phyloP scores from a whole-genome alignment of 2,888 invertebrate genomes.

The Pherbina coryleti region DNA sequence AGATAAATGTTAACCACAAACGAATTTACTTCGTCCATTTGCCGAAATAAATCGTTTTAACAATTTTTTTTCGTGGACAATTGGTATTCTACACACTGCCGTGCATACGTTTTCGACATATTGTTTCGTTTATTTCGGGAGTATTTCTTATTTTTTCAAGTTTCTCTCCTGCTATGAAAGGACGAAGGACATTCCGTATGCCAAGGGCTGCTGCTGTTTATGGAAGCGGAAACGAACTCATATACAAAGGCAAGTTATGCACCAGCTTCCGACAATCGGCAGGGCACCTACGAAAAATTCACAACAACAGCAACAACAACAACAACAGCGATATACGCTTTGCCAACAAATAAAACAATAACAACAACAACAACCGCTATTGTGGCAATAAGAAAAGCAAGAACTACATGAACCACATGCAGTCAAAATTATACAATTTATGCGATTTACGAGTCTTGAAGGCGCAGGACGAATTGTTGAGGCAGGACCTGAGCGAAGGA shows the following conservation, averaged over 20 bases:
- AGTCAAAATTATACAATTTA: slow-evolving; percentile 65
- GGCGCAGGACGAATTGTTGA: slow-evolving; percentile 21
- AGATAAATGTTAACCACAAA: slow-evolving; percentile 32
- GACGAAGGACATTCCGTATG: slow-evolving; percentile 18
- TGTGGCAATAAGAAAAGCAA: not conserved
- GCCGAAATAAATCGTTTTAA: slow-evolving; percentile 23
- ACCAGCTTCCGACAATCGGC: slow-evolving; percentile 30
- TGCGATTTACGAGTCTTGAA: slow-evolving; percentile 58
- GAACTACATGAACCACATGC: slow-evolving; percentile 53
- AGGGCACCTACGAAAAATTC: slow-evolving; percentile 35
- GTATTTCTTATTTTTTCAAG: not conserved
- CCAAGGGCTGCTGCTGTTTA: slow-evolving; percentile 1
- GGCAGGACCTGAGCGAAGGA: slow-evolving; percentile 25
- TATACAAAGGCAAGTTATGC: slow-evolving; percentile 17
- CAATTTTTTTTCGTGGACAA: not conserved
- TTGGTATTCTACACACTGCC: slow-evolving; percentile 18
- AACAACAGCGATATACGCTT: slow-evolving; percentile 1
- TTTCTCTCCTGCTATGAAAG: not conserved
- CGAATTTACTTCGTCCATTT: slow-evolving; percentile 14
- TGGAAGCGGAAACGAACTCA: slow-evolving; percentile 8
- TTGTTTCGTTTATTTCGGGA: slow-evolving; percentile 27
- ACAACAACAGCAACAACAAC: slow-evolving; percentile 1
- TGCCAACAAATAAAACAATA: slow-evolving; percentile 16
- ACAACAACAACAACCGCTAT: not conserved
- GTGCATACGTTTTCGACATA: slow-evolving; percentile 26